Percentiles rank a stretch among this genome's conserved stretches.
phyloP scores from a whole-genome alignment of 2,113 vertebrate genomes.

The Arizona elegans region DNA sequence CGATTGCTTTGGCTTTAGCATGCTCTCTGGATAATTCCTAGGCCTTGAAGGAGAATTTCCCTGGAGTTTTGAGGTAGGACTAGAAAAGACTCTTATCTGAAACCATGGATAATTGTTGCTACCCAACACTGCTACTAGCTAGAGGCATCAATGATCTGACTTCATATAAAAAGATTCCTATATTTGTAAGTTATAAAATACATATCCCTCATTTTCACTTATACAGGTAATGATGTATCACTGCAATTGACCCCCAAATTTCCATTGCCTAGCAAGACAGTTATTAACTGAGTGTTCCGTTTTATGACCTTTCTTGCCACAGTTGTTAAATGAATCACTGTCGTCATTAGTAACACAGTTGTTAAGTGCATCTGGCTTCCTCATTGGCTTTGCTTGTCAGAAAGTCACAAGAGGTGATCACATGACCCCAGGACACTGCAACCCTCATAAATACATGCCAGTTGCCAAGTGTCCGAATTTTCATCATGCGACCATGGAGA shows the following conservation, averaged over 20 bases:
- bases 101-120: neutral
- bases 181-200: neutral
- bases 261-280: neutral
- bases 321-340: neutral
- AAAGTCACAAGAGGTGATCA: neutral
- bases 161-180: neutral
- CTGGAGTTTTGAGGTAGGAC: neutral
- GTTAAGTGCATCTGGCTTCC: neutral
- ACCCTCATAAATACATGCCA: neutral
- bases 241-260: neutral
- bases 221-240: neutral
- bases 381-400: neutral
- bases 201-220: neutral
- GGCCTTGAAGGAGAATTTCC: neutral
- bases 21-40: no score
- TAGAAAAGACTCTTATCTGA: neutral
- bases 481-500: neutral
- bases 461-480: neutral
- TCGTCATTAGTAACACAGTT: neutral
- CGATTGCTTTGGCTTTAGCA: neutral
- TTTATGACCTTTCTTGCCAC: neutral
- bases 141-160: neutral
- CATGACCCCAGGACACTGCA: neutral
- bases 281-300: neutral
- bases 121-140: neutral